phyloP scores from a whole-genome alignment of 2,113 vertebrate species.

The Rhinoderma darwinii region DNA sequence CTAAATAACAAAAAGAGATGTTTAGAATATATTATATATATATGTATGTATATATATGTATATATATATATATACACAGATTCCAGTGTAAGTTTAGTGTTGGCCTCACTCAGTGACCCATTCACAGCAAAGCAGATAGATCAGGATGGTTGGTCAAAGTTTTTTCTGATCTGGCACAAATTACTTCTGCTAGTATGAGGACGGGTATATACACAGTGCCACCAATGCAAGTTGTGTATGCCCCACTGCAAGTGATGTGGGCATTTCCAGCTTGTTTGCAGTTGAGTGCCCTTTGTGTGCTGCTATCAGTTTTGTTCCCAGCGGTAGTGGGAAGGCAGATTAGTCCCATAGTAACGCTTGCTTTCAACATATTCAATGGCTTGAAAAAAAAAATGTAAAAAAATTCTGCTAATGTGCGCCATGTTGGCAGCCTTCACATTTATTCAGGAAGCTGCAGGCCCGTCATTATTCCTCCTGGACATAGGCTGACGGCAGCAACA shows the following conservation, averaged over 20 bases:
- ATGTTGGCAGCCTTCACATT: neutral
- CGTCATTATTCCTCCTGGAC: neutral
- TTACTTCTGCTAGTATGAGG: neutral
- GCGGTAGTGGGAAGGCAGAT: neutral
- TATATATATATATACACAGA: conserved; percentile 35
- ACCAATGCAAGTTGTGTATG: neutral
- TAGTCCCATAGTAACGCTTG: neutral
- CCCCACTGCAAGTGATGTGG: neutral
- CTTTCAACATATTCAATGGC: neutral
- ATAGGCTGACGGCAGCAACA: neutral
- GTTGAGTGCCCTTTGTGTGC: neutral
- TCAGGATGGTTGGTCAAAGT: neutral
- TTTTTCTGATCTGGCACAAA: neutral
- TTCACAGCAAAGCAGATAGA: neutral
- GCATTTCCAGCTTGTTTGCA: neutral
- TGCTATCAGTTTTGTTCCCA: neutral
- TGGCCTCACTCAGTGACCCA: conserved; percentile 27
- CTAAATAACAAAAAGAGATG: conserved; percentile 49
- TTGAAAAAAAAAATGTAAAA: no score
- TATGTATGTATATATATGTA: conserved; percentile 38
- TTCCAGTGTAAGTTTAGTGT: conserved; percentile 55
- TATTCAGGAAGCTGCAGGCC: neutral
- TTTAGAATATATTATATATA: conserved; percentile 49
- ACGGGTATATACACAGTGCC: neutral
- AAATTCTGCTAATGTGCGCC: neutral